Evolutionary conservation across 2,113 vertebrate genomes (phyloP), one percentile per base, ranked within the genome.

Genomic region (Notothenia rossii): DNA sequence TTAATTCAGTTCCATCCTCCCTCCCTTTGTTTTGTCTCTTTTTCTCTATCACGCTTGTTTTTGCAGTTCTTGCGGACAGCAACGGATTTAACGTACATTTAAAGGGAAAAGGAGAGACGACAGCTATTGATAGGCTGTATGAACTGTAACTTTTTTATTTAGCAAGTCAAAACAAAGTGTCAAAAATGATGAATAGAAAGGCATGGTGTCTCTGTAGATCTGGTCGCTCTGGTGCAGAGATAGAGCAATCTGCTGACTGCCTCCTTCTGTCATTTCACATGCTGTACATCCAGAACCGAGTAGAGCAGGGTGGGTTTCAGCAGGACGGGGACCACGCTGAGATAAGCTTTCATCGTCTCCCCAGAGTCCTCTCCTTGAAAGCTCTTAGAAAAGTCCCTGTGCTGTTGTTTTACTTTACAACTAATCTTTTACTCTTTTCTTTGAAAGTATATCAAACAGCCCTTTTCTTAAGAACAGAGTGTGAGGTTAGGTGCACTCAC

Each of bases 231-330:
- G 74, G 63, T 79, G 82, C 69, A 77, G 76, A 80, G 82, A 85
- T 49, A 62, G 78, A 76, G 75, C 67, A 74, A 91, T 88, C 66
- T 90, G 91, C 89, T 91, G 89, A 93, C 87, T 67, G 72, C 43
- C 60, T 75, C 80, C 80, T 86, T 74, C 79, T 88, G 86, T 83
- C 75, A 62, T 72, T 88, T 74, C 69, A 77, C 82, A 81, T 72
- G 55, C 67, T 50, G 84, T 64, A 77, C 76, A 83, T 86, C 60
- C 13, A 50, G 78, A 86, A 68, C 68, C 70, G 67, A 71, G 67
- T 6, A 1, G 46, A 80, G 66, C 67, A 40, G 68, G 68, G 62
- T 55, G 80, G 82, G 55, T 65, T 82, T 43, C 63, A 72, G 79
- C 60, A 72, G 54, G 53, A 75, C 18, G n/a, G 79, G 55, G 54